phyloP scores from a whole-genome alignment of 2,888 invertebrate species.

The Tiphia femorata region DNA sequence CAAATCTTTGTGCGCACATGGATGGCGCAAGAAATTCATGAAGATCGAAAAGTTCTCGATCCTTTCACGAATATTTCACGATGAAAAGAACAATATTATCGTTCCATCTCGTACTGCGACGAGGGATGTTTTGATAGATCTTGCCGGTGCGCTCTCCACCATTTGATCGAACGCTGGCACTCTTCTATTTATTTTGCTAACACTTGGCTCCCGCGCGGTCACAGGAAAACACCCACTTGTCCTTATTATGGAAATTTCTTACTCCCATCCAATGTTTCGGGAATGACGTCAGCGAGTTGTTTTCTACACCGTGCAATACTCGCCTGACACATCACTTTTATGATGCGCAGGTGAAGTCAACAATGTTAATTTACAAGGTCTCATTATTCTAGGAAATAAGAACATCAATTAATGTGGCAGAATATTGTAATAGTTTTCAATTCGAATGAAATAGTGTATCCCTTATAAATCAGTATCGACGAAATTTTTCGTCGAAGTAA shows the following conservation, averaged over 20 bases:
- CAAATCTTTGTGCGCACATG: too few species aligned
- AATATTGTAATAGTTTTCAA: too few species aligned
- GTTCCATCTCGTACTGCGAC: conserved; percentile 46
- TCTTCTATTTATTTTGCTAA: conserved; percentile 57
- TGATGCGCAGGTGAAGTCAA: too few species aligned
- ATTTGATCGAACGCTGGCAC: conserved; percentile 36
- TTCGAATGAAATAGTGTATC: too few species aligned
- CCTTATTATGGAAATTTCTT: conserved; percentile 35
- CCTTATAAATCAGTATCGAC: too few species aligned
- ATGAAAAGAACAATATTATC: conserved; percentile 57
- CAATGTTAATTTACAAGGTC: neutral
- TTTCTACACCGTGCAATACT: neutral
- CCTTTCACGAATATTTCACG: conserved; percentile 32
- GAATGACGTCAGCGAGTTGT: neutral
- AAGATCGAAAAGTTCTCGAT: neutral
- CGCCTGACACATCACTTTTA: neutral
- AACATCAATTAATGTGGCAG: too few species aligned
- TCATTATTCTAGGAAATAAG: too few species aligned
- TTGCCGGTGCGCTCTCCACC: conserved; percentile 1
- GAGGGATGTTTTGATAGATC: conserved; percentile 53
- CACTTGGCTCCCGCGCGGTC: conserved; percentile 37
- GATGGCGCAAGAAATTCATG: neutral
- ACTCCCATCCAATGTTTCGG: neutral
- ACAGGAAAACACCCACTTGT: conserved; percentile 29
- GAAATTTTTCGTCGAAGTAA: too few species aligned